phyloP scores from a whole-genome alignment of 1,140 invertebrate species.

The Micrasema minimum region DNA sequence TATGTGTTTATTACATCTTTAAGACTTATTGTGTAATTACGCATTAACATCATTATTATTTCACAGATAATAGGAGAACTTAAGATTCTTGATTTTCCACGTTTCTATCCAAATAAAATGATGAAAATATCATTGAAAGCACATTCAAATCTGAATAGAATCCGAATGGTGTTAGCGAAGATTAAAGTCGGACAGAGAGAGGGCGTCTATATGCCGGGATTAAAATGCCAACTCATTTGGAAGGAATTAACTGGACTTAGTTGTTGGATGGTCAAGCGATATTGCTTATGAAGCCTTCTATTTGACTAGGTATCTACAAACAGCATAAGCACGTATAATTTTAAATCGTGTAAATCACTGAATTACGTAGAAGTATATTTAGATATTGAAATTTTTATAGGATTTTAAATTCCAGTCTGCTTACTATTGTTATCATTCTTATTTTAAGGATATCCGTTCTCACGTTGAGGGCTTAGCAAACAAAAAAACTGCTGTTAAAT shows the following conservation, averaged over 20 bases:
- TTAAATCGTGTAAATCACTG: no score
- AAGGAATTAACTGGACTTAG: conserved; percentile 41
- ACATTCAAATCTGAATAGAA: conserved; percentile 18
- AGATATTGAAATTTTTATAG: no score
- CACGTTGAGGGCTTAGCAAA: conserved; percentile 12
- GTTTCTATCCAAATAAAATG: no score
- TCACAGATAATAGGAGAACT: no score
- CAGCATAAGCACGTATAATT: no score
- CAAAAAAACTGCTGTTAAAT: conserved; percentile 11
- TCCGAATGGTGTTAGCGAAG: conserved; percentile 21
- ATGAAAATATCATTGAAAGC: neutral
- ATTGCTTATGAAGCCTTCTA: conserved; percentile 32
- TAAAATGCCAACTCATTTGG: conserved; percentile 42
- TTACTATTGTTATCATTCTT: no score
- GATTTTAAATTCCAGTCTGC: no score
- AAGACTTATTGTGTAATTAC: no score
- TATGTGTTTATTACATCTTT: no score
- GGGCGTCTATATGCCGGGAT: conserved; percentile 34
- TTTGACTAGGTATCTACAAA: neutral
- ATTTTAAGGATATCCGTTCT: neutral
- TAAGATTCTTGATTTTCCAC: no score
- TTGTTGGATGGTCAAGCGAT: conserved; percentile 35
- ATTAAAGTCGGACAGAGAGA: conserved; percentile 34
- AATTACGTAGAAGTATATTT: no score
- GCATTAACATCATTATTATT: no score